Evolutionary conservation across 2,113 vertebrate species (phyloP).

Genomic region (Rissa tridactyla): DNA sequence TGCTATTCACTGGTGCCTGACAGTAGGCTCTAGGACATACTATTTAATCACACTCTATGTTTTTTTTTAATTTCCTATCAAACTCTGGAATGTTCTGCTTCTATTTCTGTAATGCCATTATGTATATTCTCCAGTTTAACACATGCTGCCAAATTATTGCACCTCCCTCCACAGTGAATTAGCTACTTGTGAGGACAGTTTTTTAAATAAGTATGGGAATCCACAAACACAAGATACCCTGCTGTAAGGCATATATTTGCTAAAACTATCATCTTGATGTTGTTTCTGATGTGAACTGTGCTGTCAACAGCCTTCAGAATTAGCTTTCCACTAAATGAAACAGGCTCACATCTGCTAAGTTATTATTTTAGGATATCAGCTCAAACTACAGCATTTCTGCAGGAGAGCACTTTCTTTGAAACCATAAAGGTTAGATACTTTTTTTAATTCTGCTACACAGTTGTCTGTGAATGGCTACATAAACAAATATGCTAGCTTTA

Average conservation of each 20-base stretch:
- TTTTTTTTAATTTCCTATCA: conserved; percentile 1
- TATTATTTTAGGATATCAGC: not conserved
- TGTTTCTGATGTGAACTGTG: not conserved
- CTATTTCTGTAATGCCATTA: not conserved
- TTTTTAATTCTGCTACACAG: not conserved
- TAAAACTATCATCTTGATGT: not conserved
- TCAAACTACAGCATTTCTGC: not conserved
- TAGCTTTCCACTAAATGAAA: not conserved
- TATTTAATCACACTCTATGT: not conserved
- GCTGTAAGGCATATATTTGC: not conserved
- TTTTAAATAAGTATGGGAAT: not conserved
- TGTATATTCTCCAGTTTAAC: not conserved
- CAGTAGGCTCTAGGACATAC: not conserved
- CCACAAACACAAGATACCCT: not conserved
- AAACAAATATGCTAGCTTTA: not conserved
- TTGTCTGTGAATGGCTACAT: not conserved
- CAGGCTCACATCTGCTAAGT: not conserved
- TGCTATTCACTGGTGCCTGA: not conserved
- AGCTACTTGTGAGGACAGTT: not conserved
- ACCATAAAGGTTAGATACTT: not conserved
- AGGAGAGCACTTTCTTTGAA: not conserved
- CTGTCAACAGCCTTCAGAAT: not conserved
- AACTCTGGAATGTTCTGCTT: not conserved
- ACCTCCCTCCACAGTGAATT: not conserved
- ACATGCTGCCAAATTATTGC: not conserved